Evolutionary conservation across 2,888 invertebrate genomes (phyloP).

Genomic region (Conus canariensis): DNA sequence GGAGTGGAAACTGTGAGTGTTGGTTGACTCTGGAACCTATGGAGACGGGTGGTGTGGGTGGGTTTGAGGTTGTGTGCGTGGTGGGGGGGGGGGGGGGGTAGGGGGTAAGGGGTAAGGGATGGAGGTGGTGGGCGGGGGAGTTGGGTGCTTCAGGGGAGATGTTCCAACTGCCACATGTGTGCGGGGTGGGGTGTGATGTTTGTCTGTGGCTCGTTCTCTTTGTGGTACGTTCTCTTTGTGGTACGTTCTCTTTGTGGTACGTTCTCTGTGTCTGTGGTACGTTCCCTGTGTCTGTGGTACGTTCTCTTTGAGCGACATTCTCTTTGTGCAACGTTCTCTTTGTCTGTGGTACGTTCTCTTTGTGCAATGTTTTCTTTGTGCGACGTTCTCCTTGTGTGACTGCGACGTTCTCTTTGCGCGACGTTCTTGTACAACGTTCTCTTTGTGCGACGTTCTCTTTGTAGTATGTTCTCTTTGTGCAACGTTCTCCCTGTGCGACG

Average conservation of each 20-base stretch:
- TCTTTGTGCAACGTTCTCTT: background rate
- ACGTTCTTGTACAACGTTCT: too few species aligned
- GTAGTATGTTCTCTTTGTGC: too few species aligned
- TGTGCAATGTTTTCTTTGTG: background rate
- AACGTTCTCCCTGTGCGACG: too few species aligned
- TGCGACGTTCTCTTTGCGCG: too few species aligned
- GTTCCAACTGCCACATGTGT: background rate
- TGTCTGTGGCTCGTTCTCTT: background rate
- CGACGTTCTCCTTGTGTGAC: too few species aligned
- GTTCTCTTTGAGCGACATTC: background rate
- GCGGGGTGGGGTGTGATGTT: background rate
- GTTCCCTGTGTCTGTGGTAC: too few species aligned
- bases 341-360: background rate
- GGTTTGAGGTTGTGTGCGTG: too few species aligned
- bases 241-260: background rate
- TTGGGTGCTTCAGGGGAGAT: background rate
- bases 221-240: background rate
- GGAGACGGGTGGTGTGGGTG: background rate
- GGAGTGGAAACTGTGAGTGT: constrained; percentile 89
- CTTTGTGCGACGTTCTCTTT: too few species aligned
- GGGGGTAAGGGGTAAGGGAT: too few species aligned
- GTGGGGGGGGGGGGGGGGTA: too few species aligned
- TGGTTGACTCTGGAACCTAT: background rate
- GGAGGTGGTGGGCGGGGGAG: background rate
- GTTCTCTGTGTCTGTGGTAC: background rate